phyloP scores from a whole-genome alignment of 2,888 invertebrate species.

The Eupeodes luniger region DNA sequence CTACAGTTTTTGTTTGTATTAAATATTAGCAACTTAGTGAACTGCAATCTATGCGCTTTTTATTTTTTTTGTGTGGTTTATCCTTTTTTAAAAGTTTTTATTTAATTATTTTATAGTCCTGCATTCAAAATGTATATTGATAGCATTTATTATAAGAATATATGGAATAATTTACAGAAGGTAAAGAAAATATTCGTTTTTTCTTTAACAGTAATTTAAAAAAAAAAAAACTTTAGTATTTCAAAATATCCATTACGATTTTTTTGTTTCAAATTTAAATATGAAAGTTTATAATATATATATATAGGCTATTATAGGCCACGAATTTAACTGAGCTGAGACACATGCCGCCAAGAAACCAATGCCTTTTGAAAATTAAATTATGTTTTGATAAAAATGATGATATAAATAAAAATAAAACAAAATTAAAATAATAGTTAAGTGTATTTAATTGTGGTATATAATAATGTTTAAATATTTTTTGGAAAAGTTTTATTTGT shows the following conservation, averaged over 20 bases:
- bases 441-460: conserved; percentile 46
- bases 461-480: conserved; percentile 26
- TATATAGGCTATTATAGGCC: conserved; percentile 67
- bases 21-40: conserved; percentile 53
- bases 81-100: neutral
- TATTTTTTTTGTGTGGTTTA: conserved; percentile 6
- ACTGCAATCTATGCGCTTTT: conserved; percentile 43
- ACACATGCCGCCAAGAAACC: conserved; percentile 92
- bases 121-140: conserved; percentile 55
- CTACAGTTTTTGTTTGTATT: conserved; percentile 4
- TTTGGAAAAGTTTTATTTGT: conserved; percentile 36
- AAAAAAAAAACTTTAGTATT: conserved; percentile 43
- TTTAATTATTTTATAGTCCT: conserved; percentile 21
- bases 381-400: conserved; percentile 78
- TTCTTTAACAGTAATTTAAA: conserved; percentile 42
- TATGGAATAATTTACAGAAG: conserved; percentile 82
- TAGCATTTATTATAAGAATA: conserved; percentile 36
- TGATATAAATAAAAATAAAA: conserved; percentile 22
- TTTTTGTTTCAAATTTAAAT: conserved; percentile 39
- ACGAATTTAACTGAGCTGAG: conserved; percentile 79
- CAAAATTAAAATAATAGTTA: neutral
- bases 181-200: conserved; percentile 76
- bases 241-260: conserved; percentile 52
- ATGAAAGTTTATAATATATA: conserved; percentile 32
- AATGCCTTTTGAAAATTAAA: conserved; percentile 87